phyloP scores from a whole-genome alignment of 2,113 vertebrate species.

The Clinocottus analis region DNA sequence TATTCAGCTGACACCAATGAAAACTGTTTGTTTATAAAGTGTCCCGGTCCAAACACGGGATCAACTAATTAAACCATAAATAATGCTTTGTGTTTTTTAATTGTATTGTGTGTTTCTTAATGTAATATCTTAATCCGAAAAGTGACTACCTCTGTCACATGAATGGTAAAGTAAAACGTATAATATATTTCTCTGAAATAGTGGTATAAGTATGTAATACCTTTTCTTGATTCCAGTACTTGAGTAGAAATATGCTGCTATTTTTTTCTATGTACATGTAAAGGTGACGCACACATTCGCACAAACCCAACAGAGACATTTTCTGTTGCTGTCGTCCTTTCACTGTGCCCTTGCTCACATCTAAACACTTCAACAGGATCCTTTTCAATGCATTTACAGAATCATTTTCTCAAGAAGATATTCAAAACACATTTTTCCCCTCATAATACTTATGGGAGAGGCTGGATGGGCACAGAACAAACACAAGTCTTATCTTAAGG shows the following conservation, averaged over 20 bases:
- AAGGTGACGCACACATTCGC: constrained; percentile 19
- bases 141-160: background rate
- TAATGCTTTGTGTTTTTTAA: background rate
- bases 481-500: constrained; percentile 54
- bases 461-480: constrained; percentile 30
- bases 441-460: constrained; percentile 34
- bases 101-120: background rate
- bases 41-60: background rate
- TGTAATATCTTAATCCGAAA: background rate
- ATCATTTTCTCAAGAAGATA: constrained; percentile 48
- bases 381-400: constrained; percentile 43
- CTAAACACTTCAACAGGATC: constrained; percentile 22
- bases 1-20: background rate
- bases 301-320: constrained; percentile 24
- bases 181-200: background rate
- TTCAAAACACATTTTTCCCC: constrained; percentile 54
- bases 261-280: background rate
- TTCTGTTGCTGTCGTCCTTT: constrained; percentile 39
- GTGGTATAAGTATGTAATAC: background rate
- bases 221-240: background rate
- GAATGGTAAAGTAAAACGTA: background rate
- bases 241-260: background rate
- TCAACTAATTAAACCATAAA: background rate
- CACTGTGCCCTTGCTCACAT: constrained; percentile 38
- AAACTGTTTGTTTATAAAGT: background rate